Base-by-base conservation (phyloP, 2,797 vertebrate genomes). In the Thaleichthys pacificus region DNA sequence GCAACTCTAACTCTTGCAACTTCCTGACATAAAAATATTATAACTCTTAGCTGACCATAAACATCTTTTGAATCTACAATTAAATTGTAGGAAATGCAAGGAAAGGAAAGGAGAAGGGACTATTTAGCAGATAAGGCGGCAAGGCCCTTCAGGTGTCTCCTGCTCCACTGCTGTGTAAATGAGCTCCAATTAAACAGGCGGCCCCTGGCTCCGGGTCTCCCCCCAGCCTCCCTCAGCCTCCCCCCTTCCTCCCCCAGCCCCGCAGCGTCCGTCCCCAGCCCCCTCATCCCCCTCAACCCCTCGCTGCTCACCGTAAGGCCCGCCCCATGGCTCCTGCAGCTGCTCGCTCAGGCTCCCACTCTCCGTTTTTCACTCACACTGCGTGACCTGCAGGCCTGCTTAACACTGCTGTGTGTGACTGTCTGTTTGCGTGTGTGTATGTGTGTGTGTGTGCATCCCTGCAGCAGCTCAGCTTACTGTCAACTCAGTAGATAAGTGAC, bases 111-210 rank as follows among this genome's bases (percentile, higher is more conserved):
- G 1, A 69, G 30, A 54, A 3, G 60, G 38, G 85, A 75, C 80
- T 77, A 86, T 88, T 91, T 85, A 89, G 88, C 85, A 91, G 90
- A 91, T 91, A 89, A 91, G 82, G 85, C 85, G 80, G 86, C 88
- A 88, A 89, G 89, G 86, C 88, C 89, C 87, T 91, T 90, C 88
- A 90, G 90, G 88, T 91, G 89, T 91, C 89, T 91, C 88, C 84
- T 85, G 90, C 88, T 86, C 87, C 85, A 88, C 89, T 89, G 90
- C 89, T 87, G 88, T 88, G 89, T 91, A 93, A 93, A 93, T 91
- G 92, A 93, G 92, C 90, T 90, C 91, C 91, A 93, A 92, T 93
- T 93, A 93, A 93, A 91, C 82, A 88, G 84, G 87, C 84, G 85
- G 89, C 88, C 89, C 82, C 84, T 89, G 84, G 89, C 86, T 89